phyloP scores from a whole-genome alignment of 2,797 vertebrate species.

The Ciconia nigra region DNA sequence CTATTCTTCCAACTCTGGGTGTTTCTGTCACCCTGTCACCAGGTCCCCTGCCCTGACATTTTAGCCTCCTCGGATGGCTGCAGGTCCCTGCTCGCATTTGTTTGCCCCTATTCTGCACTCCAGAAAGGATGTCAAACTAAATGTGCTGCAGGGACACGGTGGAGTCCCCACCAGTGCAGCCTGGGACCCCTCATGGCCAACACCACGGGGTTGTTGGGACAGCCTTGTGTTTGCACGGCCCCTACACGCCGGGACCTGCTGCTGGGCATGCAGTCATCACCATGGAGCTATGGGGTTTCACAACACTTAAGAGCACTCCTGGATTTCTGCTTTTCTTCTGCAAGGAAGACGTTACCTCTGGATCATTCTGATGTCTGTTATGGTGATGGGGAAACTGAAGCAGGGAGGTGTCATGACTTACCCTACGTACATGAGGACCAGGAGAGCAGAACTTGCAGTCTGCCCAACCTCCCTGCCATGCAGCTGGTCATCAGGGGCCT shows the following conservation, averaged over 20 bases:
- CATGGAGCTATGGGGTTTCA: accelerated
- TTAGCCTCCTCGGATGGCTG: background rate
- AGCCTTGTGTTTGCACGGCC: background rate
- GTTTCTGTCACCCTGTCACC: slow-evolving; percentile 36
- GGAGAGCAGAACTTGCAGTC: background rate
- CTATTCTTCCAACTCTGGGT: background rate
- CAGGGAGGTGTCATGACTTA: background rate
- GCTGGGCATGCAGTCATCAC: background rate
- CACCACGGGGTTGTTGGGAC: accelerated
- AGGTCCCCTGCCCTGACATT: background rate
- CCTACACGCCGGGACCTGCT: accelerated
- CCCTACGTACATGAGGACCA: accelerated
- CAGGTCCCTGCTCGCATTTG: background rate
- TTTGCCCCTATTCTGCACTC: background rate
- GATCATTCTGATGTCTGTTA: background rate
- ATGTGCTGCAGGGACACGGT: accelerated
- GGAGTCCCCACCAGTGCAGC: background rate
- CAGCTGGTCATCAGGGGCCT: background rate
- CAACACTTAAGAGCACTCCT: background rate
- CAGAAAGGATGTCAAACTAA: accelerated
- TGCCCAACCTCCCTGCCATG: accelerated
- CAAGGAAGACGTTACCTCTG: background rate
- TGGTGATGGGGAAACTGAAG: background rate
- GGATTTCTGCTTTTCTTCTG: background rate
- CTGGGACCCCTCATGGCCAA: background rate